A percentile compares a stretch with the other conserved stretches of the same genome.
Conservation (phyloP, 2,797 vertebrate species). For the Crypturellus tataupa region DNA sequence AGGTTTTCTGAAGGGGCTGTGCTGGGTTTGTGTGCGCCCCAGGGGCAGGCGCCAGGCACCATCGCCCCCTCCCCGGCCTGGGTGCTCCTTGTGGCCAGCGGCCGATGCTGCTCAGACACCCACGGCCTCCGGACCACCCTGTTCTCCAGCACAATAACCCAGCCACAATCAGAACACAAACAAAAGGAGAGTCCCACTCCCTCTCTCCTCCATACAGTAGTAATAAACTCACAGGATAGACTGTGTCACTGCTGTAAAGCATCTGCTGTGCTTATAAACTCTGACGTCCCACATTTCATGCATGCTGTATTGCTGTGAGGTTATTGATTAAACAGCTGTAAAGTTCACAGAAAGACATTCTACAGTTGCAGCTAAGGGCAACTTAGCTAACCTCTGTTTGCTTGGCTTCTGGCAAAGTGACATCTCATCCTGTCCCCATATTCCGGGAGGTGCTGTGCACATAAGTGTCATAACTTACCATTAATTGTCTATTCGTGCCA, state of each 20-base stretch:
- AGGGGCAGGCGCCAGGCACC: not conserved
- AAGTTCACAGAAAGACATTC: slow-evolving; percentile 51
- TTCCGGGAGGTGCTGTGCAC: slow-evolving; percentile 27
- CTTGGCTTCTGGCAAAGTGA: slow-evolving; percentile 38
- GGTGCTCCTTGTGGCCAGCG: not conserved
- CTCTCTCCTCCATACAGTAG: not conserved
- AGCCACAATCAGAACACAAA: slow-evolving; percentile 14
- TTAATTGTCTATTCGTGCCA: not conserved
- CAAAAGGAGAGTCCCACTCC: slow-evolving; percentile 13
- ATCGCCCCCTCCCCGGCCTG: not conserved
- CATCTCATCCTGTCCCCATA: slow-evolving; percentile 24
- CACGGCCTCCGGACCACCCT: slow-evolving; percentile 13
- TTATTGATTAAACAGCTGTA: slow-evolving; percentile 49
- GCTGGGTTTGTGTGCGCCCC: not conserved
- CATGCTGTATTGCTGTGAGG: not conserved
- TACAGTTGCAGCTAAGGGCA: slow-evolving; percentile 39
- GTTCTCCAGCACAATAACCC: not conserved
- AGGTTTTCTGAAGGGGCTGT: not conserved
- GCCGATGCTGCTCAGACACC: slow-evolving; percentile 5
- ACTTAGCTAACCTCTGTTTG: slow-evolving; percentile 44
- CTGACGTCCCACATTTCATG: not conserved
- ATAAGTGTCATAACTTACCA: not conserved
- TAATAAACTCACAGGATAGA: slow-evolving; percentile 4
- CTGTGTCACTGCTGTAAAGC: slow-evolving; percentile 40
- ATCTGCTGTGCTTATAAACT: not conserved